Conservation (phyloP, 1,140 invertebrate species). For the Saccostrea echinata region DNA sequence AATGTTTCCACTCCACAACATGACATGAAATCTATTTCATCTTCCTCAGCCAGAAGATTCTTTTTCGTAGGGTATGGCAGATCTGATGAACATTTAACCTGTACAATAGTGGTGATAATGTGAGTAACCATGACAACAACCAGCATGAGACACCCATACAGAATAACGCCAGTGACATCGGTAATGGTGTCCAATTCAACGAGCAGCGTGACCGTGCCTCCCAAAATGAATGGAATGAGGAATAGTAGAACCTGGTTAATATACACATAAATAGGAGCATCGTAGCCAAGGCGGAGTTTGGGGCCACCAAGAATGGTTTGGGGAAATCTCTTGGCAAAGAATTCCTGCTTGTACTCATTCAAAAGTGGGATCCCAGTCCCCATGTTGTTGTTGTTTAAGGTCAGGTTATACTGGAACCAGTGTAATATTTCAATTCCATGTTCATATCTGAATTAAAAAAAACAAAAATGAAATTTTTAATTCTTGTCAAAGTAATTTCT, state of each 20-base stretch:
- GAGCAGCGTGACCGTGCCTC: slow-evolving; percentile 74
- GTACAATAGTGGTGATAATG: slow-evolving; percentile 69
- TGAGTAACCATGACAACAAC: slow-evolving; percentile 72
- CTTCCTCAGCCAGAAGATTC: slow-evolving; percentile 75
- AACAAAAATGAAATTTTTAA: background rate
- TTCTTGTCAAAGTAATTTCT: no score
- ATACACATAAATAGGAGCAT: slow-evolving; percentile 77
- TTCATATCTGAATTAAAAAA: background rate
- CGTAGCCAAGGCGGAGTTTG: slow-evolving; percentile 75
- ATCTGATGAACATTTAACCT: slow-evolving; percentile 60
- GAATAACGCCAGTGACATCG: slow-evolving; percentile 69
- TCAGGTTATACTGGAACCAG: slow-evolving; percentile 1
- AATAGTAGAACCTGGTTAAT: slow-evolving; percentile 74
- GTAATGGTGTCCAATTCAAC: slow-evolving; percentile 70
- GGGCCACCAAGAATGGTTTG: slow-evolving; percentile 80
- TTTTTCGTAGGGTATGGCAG: slow-evolving; percentile 65
- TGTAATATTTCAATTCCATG: background rate
- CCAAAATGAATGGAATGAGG: slow-evolving; percentile 74
- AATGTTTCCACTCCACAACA: slow-evolving; percentile 76
- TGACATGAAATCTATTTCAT: slow-evolving; percentile 77
- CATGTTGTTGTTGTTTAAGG: slow-evolving; percentile 63
- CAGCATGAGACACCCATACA: slow-evolving; percentile 73
- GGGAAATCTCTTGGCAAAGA: slow-evolving; percentile 78
- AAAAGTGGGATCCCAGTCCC: slow-evolving; percentile 78
- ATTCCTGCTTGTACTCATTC: slow-evolving; percentile 80